phyloP scores from a whole-genome alignment of 2,888 invertebrate species.

The Portevinia maculata region DNA sequence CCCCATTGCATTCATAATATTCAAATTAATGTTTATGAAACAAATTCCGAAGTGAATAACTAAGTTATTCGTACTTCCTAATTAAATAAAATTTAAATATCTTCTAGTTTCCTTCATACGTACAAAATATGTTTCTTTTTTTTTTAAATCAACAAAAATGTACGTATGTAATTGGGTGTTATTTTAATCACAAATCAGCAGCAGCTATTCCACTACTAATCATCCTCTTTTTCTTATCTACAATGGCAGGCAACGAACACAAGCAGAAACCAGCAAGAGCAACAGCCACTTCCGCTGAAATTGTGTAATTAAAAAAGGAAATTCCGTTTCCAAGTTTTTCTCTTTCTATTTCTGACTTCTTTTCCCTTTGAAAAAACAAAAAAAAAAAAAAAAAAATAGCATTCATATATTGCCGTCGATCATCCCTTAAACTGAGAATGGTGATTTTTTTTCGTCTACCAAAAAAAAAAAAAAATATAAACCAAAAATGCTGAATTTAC shows the following conservation, averaged over 20 bases:
- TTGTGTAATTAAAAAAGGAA: conserved; percentile 68
- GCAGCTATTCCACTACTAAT: conserved; percentile 8
- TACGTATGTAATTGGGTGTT: conserved; percentile 15
- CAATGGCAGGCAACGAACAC: conserved; percentile 46
- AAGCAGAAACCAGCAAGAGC: conserved; percentile 25
- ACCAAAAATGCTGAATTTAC: conserved; percentile 54
- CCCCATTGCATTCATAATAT: too few species aligned
- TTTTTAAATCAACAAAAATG: background rate
- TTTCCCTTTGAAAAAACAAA: background rate
- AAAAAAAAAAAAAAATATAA: background rate
- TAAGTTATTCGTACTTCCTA: too few species aligned
- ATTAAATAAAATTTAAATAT: too few species aligned
- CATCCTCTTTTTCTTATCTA: conserved; percentile 51
- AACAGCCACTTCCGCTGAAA: conserved; percentile 61
- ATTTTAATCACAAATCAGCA: conserved; percentile 31
- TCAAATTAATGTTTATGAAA: too few species aligned
- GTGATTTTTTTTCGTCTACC: background rate
- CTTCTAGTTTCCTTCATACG: too few species aligned
- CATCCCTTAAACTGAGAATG: conserved; percentile 45
- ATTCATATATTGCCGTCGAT: conserved; percentile 39
- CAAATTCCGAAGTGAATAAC: too few species aligned
- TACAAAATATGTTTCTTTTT: too few species aligned
- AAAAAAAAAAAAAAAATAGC: conserved; percentile 5
- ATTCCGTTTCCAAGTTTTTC: conserved; percentile 46
- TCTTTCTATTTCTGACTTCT: conserved; percentile 18